Conservation (phyloP, 23 tunicate genomes). For the Trididemnum nubilum region DNA sequence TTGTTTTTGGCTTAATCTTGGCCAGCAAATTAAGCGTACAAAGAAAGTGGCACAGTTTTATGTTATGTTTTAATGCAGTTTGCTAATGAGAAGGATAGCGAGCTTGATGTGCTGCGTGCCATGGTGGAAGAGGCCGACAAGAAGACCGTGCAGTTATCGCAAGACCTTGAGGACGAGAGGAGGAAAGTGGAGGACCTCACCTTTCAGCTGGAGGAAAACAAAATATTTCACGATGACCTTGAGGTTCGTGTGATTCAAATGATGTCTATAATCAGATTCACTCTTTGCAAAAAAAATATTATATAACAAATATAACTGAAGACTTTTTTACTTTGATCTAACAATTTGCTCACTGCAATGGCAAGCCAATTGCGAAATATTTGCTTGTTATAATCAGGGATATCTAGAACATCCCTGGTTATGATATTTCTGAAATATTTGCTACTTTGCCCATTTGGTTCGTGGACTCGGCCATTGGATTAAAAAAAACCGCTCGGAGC, state of each 20-base stretch:
- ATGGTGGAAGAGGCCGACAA: conserved; percentile 66
- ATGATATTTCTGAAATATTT: no score
- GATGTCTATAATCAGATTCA: no score
- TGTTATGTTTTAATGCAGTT: no score
- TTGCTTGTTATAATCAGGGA: no score
- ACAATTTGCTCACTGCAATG: background rate
- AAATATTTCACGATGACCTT: conserved; percentile 68
- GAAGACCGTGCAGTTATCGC: conserved; percentile 56
- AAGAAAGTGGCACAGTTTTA: no score
- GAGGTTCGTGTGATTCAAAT: conserved; percentile 49
- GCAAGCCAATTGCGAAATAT: no score
- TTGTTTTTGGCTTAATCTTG: no score
- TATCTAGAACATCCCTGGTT: no score
- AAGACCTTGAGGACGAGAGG: conserved; percentile 74
- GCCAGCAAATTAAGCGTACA: no score
- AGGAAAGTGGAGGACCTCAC: conserved; percentile 73
- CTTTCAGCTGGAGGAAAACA: conserved; percentile 85
- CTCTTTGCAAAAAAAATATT: background rate
- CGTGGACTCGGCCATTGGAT: no score
- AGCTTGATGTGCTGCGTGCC: conserved; percentile 49
- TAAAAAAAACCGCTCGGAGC: no score
- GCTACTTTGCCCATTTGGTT: no score
- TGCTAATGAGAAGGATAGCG: conserved; percentile 63
- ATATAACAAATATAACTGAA: background rate
- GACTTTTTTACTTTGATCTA: background rate